Evolutionary conservation across 2,797 vertebrate species (phyloP), one percentile per base, ranked within the genome.

Genomic region (Stomatorhinus walkeri): DNA sequence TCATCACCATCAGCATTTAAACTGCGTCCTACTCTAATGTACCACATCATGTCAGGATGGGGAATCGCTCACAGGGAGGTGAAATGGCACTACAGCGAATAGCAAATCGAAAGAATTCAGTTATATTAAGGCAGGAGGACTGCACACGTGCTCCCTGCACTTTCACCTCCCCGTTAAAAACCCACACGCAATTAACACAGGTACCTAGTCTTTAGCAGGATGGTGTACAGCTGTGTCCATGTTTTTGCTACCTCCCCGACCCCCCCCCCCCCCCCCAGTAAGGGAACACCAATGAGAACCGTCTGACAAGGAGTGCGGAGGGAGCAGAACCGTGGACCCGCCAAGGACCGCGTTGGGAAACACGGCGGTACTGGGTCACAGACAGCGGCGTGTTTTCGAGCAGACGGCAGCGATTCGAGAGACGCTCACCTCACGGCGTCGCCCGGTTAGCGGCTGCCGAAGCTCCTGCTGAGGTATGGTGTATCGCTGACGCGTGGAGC

Each of bases 1-100:
- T 85, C 83, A 49, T 85, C 19, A 52, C 43, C 83, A 85, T 85
- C 83, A 85, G 4, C 49, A 32, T 19, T 86, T 56, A 86, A 56
- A 54, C 12, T 52, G 28, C 85, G 28, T 36, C 16, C 4, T 7
- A 86, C 48, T 86, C 49, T 56, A 36, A 32, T 56, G 51, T 54
- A 4, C 85, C 28, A 54, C 85, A 86, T 86, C 24, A 36, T 28
- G 24, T 5, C 51, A 16, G 48, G 28, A 56, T 5, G 9, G 12
- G 5, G 49, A 36, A 8, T 86, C 28, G 5, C 48, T 86, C 22
- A 9, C 51, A 16, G 72, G 36, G 28, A 14, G 72, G 32, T 16
- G 16, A 79, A 43, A 79, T 43, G 36, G 5, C 32, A 2, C 72
- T 7, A 8, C 32, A 1, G 36, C 1, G 14, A 36, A 16, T 5